Base-by-base conservation (phyloP, 2,888 invertebrate genomes). In the Blastobasis adustella region DNA sequence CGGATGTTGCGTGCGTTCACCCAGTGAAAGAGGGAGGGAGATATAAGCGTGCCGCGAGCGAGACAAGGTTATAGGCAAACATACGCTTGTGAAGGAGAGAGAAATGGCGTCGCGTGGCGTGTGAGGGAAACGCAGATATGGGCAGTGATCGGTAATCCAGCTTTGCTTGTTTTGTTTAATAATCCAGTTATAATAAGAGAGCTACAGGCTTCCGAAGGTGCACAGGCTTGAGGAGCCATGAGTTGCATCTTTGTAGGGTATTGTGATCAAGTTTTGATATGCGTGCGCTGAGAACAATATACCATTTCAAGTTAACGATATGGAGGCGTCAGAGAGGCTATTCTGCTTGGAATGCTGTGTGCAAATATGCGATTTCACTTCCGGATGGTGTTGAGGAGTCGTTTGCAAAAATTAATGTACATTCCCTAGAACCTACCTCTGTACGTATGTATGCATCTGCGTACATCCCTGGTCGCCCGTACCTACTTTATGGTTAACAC, bases 1-100 rank as follows among this genome's bases (percentile, higher is more conserved):
- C 82, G 82, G 82, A 82, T 80, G 81, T 78, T 53, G 56, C 73
- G 82, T 67, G 57, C 82, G 63, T 83, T 83, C 73, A 82, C 82
- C 82, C 69, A 75, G 67, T 51, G 60, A 5, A 61, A 74, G 51
- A 50, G 61, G 61, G 75, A 78, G 50, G 36, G 65, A 9, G 1
- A 54, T 51, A 78, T 77, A 81, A 76, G 75, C 70, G 76, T 73
- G 73, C 73, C 73, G 67, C 55, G 57, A 4, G 61, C 68, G 5
- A 6, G 55, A 52, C 62, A 73, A 8, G 37, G 0, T 6, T 0
- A 51, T 62, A 65, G 4, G 5, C 8, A 41, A 53, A 4, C 47
- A 7, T 0, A 0, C 0, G 4, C 5, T 53, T 6, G 1, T 40
- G 54, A 72, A 0, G 61, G 52, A 37, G 75, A 66, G 4, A 47